Evolutionary conservation across 2,888 invertebrate species (phyloP), one percentile per base, ranked within the genome.

Genomic region (Ectemnius cavifrons): DNA sequence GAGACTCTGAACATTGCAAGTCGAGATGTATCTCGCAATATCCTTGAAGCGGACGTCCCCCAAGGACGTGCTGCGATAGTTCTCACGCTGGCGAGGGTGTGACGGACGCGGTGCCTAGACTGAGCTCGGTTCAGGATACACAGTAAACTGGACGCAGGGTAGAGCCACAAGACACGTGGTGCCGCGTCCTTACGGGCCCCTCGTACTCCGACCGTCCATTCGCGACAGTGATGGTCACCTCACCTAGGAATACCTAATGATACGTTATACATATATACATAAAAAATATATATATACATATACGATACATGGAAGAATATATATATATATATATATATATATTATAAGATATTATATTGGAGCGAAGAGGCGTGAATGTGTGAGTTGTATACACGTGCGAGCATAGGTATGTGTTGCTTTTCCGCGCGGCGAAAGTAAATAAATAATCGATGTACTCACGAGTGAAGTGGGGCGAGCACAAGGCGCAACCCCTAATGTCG

Each of bases 91-190:
- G 79, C 70, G 80, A 77, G 66, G 71, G 56, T 58, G 60, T 56
- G 59, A 66, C 61, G 73, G 68, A 69, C 83, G 84, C 83, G 86
- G 83, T 84, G 88, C 87, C 88, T 87, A 87, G 88, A 88, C 89
- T 88, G 88, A 89, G 87, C 87, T 88, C 84, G 80, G 76, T 75
- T 73, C 77, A 71, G 57, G 73, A 47, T 45, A 67, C 74, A 64
- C 28, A 16, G 37, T 16, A 65, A 60, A 67, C 27, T 60, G 78
- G 70, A 73, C 63, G 69, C 57, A 73, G 64, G 73, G 62, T 77
- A 65, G 79, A 85, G 89, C 86, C 87, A 77, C 82, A 86, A 88
- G 87, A 87, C 88, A 86, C 81, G 87, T 87, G 89, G 88, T 84
- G 85, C 81, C 86, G 86, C 84, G 84, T 76, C 67, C 67, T 62